phyloP scores from a whole-genome alignment of 2,113 vertebrate genomes.

The Rhineura floridana region DNA sequence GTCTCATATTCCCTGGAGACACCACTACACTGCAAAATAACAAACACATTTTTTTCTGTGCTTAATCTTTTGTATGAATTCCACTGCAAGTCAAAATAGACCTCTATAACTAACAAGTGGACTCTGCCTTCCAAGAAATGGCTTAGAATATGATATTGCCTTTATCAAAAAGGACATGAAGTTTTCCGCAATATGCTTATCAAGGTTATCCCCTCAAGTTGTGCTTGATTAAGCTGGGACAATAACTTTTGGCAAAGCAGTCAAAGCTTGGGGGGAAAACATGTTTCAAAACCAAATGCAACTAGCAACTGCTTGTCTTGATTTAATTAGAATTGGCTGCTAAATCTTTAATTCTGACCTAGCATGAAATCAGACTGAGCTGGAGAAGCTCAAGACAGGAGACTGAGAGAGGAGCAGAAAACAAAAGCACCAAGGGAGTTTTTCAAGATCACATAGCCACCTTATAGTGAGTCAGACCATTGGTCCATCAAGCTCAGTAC shows the following conservation, averaged over 20 bases:
- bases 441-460: neutral
- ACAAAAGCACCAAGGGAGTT: neutral
- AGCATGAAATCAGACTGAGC: neutral
- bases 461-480: too few species aligned
- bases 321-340: conserved; percentile 69
- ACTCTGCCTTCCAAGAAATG: neutral
- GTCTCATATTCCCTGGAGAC: neutral
- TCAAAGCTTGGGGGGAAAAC: conserved; percentile 3
- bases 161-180: conserved; percentile 29
- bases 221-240: conserved; percentile 42
- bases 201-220: conserved; percentile 33
- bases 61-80: neutral
- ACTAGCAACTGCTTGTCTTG: conserved; percentile 61
- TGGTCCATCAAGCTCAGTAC: too few species aligned
- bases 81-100: neutral
- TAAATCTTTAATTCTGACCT: conserved; percentile 65
- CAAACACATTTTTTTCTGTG: neutral
- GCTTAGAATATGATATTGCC: neutral
- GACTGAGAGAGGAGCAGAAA: neutral
- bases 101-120: neutral
- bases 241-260: conserved; percentile 50
- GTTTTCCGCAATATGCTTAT: conserved; percentile 29
- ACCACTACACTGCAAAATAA: neutral
- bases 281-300: conserved; percentile 58
- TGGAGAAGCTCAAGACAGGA: neutral